Base-by-base conservation (phyloP, 2,888 invertebrate species). In the Helicoverpa assulta region DNA sequence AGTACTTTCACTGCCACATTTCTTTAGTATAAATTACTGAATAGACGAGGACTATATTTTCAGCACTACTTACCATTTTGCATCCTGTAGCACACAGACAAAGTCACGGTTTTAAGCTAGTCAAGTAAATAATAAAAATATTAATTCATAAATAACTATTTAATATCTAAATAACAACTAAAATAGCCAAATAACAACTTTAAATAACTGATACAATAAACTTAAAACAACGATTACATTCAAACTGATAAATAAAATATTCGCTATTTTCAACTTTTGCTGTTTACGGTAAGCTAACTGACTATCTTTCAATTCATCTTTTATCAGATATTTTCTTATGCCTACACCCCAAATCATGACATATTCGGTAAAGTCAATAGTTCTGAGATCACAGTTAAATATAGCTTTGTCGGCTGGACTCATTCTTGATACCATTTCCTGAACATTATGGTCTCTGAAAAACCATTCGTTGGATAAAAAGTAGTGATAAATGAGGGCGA, bases 381-480 rank as follows among this genome's bases (percentile, higher is more conserved):
- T 26, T 43, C 50, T 65, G 0, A 78, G 7, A n/a, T 77, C 60
- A 16, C 77, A 77, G 19, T 77, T 78, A 18, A 54, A 77, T 18
- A 77, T 74, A 3, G 57, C 18, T 43, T 18, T 63, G 51, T 78
- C 78, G 0, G 61, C 67, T 0, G 62, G 53, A 4, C 50, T 26
- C 78, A 78, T 78, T 21, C 54, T 58, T 18, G 18, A n/a, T 3
- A 78, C 21, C 80, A 78, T 70, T 1, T 56, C 18, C 40, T 66
- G 61, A 0, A 76, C 47, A 10, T 78, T 79, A 14, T 75, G 26
- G 16, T 75, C 71, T 0, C 60, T 19, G 7, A 78, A 79, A 6
- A 53, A 29, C 67, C 67, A 78, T 16, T 79, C 67, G 18, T 79
- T 65, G 0, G 47, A 16, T 1, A 43, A 18, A 18, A 75, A 78